Evolutionary conservation across 2,113 vertebrate genomes (phyloP).

Genomic region (Pangasianodon gigas): DNA sequence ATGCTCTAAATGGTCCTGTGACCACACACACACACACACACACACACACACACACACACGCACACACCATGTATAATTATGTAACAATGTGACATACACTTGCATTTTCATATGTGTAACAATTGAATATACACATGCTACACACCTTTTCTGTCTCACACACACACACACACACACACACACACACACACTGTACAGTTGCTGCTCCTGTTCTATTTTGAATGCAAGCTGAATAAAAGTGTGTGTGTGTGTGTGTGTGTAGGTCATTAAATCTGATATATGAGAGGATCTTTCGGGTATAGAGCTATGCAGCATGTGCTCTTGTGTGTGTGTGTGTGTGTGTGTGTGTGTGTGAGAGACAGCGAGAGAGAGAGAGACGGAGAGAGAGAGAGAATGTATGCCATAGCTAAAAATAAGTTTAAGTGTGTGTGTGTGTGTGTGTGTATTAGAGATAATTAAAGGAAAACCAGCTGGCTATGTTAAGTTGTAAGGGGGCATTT

Average conservation of each 20-base stretch:
- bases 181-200: constrained; percentile 48
- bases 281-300: not conserved
- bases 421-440: constrained; percentile 21
- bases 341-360: constrained; percentile 30
- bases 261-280: constrained; percentile 2
- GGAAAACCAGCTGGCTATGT: not conserved
- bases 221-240: constrained; percentile 23
- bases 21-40: constrained; percentile 33
- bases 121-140: too few species aligned
- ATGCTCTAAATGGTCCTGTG: not conserved
- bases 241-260: constrained; percentile 55
- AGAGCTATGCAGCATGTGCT: constrained; percentile 21
- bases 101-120: too few species aligned
- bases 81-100: too few species aligned
- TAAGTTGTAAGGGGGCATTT: not conserved
- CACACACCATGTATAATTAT: not conserved
- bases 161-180: constrained; percentile 45
- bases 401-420: constrained; percentile 2
- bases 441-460: not conserved
- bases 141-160: not conserved
- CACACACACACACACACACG: constrained; percentile 41
- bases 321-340: constrained; percentile 35
- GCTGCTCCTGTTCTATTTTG: constrained; percentile 63
- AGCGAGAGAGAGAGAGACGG: not conserved
- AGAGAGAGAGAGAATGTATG: constrained; percentile 15